phyloP scores from a whole-genome alignment of 2,797 vertebrate species.

The Coranthus polyacanthus region DNA sequence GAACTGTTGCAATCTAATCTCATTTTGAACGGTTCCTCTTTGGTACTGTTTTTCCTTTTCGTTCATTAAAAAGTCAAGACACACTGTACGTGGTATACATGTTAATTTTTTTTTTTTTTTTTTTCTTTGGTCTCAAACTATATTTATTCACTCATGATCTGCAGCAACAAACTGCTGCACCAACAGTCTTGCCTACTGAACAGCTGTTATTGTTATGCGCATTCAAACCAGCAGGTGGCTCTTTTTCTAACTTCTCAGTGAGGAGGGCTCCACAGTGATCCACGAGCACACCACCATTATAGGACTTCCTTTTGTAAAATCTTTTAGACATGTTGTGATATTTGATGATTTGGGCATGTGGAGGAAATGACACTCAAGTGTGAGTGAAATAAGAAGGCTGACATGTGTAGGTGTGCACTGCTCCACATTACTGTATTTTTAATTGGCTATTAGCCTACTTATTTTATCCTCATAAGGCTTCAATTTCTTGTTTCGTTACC shows the following conservation, averaged over 20 bases:
- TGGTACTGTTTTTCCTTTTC: not conserved
- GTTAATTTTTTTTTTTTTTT: not conserved
- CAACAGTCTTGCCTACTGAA: constrained; percentile 39
- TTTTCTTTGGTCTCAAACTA: not conserved
- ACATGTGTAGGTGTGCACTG: not conserved
- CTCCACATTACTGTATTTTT: not conserved
- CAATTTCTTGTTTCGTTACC: not conserved
- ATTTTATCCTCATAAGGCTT: not conserved
- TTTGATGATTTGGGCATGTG: not conserved
- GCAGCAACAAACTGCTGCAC: constrained; percentile 34
- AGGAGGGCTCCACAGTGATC: constrained; percentile 3
- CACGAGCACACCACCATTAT: constrained; percentile 2
- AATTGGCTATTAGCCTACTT: no score
- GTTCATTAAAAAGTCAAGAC: not conserved
- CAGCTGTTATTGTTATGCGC: constrained; percentile 69
- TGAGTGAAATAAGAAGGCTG: not conserved
- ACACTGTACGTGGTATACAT: not conserved
- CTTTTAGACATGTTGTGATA: constrained; percentile 7
- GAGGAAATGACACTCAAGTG: constrained; percentile 6
- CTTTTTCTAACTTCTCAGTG: constrained; percentile 28
- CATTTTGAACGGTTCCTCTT: constrained; percentile 8
- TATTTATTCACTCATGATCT: constrained; percentile 18
- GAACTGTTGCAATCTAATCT: constrained; percentile 11
- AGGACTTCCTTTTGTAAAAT: not conserved
- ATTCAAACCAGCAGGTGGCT: constrained; percentile 68